Conservation (phyloP, 2,888 invertebrate genomes). For the Drosophila mayaguana region DNA sequence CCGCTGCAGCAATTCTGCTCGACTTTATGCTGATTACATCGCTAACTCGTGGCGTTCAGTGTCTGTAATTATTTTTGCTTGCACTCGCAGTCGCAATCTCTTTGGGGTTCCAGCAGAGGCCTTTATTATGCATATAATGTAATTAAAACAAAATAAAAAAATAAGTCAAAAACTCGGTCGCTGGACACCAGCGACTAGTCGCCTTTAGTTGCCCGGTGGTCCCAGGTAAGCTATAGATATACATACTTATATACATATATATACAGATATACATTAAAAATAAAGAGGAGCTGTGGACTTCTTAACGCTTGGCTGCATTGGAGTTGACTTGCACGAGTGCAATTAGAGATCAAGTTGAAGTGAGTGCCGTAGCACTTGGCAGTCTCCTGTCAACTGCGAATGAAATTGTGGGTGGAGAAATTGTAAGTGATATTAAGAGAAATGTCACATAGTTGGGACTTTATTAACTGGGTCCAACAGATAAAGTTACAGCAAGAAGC, state of each 20-base stretch:
- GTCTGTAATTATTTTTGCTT: conserved; percentile 69
- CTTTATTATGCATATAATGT: conserved; percentile 79
- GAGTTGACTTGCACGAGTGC: conserved; percentile 20
- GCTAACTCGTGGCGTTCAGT: conserved; percentile 54
- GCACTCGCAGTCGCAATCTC: conserved; percentile 53
- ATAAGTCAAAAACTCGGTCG: conserved; percentile 16
- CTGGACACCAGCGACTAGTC: conserved; percentile 21
- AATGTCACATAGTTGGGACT: neutral
- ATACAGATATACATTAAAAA: neutral
- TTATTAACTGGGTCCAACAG: neutral
- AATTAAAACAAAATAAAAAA: conserved; percentile 65
- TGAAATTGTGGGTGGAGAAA: conserved; percentile 3
- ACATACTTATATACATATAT: conserved; percentile 1
- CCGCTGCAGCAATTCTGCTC: conserved; percentile 7
- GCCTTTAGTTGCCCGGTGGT: conserved; percentile 60
- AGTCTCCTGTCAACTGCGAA: neutral
- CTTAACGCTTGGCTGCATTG: conserved; percentile 24
- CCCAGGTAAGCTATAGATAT: conserved; percentile 39
- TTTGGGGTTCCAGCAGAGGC: conserved; percentile 35
- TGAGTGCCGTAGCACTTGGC: conserved; percentile 13
- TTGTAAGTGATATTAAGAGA: conserved; percentile 6
- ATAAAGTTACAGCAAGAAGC: conserved; percentile 8
- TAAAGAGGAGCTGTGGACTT: conserved; percentile 1
- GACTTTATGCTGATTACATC: conserved; percentile 70
- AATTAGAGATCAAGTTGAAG: conserved; percentile 16